Evolutionary conservation across 1,140 invertebrate genomes (phyloP).

Genomic region (Portunus trituberculatus): DNA sequence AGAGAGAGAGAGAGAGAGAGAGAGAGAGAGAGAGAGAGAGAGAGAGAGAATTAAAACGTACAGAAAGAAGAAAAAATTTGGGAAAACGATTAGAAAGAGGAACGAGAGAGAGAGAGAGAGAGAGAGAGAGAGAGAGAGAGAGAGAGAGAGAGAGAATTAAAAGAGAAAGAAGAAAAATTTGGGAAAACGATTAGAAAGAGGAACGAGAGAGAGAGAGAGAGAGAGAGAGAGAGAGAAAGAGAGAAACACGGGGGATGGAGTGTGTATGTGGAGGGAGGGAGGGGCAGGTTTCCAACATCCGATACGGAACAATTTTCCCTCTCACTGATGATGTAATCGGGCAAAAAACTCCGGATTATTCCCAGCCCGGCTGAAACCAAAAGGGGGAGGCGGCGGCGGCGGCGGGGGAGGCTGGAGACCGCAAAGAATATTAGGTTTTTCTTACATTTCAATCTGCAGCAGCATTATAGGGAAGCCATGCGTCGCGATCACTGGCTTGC

Average conservation of each 20-base stretch:
- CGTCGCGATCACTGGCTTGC: background rate
- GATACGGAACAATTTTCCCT: slow-evolving; percentile 14
- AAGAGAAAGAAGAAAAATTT: no score
- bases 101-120: no score
- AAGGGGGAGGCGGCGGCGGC: background rate
- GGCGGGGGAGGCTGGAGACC: background rate
- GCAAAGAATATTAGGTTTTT: slow-evolving; percentile 29
- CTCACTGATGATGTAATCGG: slow-evolving; percentile 29
- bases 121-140: no score
- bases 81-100: no score
- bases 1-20: background rate
- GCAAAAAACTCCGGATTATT: slow-evolving; percentile 33
- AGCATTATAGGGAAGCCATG: slow-evolving; percentile 7
- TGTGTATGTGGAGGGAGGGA: no score
- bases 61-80: no score
- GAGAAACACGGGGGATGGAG: no score
- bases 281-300: background rate
- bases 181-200: no score
- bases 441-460: background rate
- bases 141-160: no score
- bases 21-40: background rate
- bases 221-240: no score
- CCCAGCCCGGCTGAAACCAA: background rate
- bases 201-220: no score
- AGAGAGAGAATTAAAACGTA: no score